Percentiles rank a stretch among this genome's conserved stretches.
These are phyloP conservation scores for Syrphus vitripennis DNA, from an alignment of 2,888 invertebrate species.

Conservation along the genomic window DNA sequence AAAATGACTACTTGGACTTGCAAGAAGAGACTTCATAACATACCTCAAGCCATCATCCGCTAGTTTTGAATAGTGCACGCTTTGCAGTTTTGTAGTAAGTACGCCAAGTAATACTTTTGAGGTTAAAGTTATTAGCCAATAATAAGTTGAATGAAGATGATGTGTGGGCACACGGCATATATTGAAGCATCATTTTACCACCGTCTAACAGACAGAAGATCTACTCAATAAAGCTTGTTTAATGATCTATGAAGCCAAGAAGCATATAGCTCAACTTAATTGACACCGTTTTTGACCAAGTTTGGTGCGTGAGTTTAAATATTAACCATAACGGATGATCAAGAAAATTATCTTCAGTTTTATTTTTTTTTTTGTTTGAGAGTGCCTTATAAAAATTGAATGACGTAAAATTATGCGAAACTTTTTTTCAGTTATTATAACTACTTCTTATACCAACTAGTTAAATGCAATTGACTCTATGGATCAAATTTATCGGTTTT, in stretches of 20 bases:
- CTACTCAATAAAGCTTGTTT: not conserved
- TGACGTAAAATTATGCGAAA: not conserved
- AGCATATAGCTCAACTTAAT: conserved; percentile 15
- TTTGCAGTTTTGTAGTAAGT: not conserved
- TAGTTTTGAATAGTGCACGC: not conserved
- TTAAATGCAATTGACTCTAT: not conserved
- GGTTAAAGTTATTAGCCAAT: conserved; percentile 35
- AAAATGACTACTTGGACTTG: conserved; percentile 10
- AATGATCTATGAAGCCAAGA: conserved; percentile 25
- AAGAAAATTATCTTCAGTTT: not conserved
- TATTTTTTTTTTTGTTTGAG: not conserved
- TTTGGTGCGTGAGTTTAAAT: not conserved
- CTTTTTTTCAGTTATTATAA: not conserved
- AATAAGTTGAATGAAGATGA: conserved; percentile 33
- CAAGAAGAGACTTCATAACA: conserved; percentile 14
- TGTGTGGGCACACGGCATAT: conserved; percentile 4
- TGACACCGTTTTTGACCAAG: conserved; percentile 15
- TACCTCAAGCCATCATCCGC: conserved; percentile 22
- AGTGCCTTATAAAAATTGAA: not conserved
- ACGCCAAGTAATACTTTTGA: not conserved
- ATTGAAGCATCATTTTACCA: conserved; percentile 26
- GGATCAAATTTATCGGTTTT: not conserved
- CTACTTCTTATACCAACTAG: not conserved
- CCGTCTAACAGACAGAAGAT: not conserved
- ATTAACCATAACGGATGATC: conserved; percentile 7